These are phyloP conservation scores for Stigmatopora nigra DNA, from an alignment of 2,113 vertebrate genomes.

Conservation along the genomic window DNA sequence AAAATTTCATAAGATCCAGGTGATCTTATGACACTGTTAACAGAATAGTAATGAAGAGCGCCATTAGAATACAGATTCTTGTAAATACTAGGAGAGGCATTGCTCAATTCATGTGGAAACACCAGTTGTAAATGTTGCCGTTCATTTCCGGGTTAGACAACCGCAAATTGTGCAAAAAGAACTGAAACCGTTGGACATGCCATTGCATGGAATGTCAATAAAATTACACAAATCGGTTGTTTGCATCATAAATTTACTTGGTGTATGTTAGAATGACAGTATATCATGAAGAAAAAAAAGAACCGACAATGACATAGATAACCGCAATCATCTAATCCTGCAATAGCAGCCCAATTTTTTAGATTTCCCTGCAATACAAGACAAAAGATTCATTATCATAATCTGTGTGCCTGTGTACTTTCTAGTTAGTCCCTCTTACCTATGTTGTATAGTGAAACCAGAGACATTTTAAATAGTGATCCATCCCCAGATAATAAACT, in stretches of 20 bases:
- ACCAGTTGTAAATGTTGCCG: background rate
- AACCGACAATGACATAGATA: conserved; percentile 6
- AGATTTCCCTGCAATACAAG: background rate
- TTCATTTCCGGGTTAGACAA: background rate
- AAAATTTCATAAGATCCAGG: too few species aligned
- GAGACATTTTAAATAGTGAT: background rate
- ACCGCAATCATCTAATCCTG: background rate
- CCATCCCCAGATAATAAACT: background rate
- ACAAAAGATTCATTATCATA: background rate
- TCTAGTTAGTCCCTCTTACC: background rate
- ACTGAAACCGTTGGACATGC: background rate
- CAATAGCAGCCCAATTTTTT: background rate
- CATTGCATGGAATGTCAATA: background rate
- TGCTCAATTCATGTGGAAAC: background rate
- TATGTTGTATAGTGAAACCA: background rate
- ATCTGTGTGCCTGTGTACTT: background rate
- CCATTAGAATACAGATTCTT: background rate
- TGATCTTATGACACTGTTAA: background rate
- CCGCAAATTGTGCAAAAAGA: background rate
- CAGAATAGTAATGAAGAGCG: background rate
- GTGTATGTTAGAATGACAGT: conserved; percentile 3
- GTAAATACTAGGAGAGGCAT: background rate
- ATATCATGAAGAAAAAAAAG: conserved; percentile 11
- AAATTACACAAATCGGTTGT: background rate
- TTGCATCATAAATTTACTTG: conserved; percentile 22